Evolutionary conservation across 2,797 vertebrate genomes (phyloP).

Genomic region (Lacerta viridis): DNA sequence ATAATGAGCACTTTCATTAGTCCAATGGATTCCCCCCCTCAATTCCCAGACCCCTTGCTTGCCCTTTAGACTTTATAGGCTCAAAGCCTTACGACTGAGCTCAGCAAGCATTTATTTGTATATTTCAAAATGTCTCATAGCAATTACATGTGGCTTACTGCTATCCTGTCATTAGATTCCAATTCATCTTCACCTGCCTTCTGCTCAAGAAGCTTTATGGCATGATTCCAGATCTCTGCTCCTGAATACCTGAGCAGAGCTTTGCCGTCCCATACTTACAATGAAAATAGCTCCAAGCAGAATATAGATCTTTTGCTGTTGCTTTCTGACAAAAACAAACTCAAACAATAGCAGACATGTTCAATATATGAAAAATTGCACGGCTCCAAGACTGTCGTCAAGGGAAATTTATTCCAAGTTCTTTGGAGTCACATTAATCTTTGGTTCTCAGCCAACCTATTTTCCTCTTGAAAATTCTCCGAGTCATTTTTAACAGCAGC

Average conservation of each 20-base stretch:
- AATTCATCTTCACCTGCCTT: neutral
- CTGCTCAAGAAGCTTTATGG: constrained; percentile 24
- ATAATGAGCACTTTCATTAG: neutral
- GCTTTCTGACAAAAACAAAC: constrained; percentile 26
- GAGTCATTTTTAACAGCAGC: constrained; percentile 27
- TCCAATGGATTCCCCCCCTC: neutral
- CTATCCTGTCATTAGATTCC: neutral
- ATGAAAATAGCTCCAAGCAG: neutral
- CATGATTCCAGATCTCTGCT: neutral
- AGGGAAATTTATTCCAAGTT: constrained; percentile 20
- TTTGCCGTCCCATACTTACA: neutral
- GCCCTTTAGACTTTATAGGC: neutral
- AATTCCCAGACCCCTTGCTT: neutral
- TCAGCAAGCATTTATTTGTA: neutral
- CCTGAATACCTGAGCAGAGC: neutral
- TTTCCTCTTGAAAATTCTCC: constrained; percentile 26
- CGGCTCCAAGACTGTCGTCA: constrained; percentile 35
- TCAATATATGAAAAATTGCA: constrained; percentile 2
- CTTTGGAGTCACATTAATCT: constrained; percentile 24
- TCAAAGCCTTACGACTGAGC: neutral
- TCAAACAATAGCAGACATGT: constrained; percentile 45
- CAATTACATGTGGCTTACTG: neutral
- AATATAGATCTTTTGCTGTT: constrained; percentile 20
- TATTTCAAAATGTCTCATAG: constrained; percentile 2
- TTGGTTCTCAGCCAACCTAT: constrained; percentile 37